Evolutionary conservation across 2,797 vertebrate species (phyloP).

Genomic region (Enteromius trimaculatus): DNA sequence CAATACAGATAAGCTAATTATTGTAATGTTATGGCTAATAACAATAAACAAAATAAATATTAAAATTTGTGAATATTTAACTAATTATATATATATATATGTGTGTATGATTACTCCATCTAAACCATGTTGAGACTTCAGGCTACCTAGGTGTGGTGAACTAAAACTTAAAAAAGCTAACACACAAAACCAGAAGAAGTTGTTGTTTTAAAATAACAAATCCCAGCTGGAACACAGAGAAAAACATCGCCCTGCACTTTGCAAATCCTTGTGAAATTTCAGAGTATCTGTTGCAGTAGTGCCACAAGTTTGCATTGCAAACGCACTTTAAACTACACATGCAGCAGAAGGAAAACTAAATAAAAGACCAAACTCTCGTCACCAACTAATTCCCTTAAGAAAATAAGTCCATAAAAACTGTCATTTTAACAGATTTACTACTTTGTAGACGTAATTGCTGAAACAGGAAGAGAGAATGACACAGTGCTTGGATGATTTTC

Average conservation of each 20-base stretch:
- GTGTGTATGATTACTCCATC: background rate
- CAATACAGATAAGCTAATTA: background rate
- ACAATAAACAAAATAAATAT: background rate
- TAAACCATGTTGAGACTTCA: background rate
- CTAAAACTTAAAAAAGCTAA: background rate
- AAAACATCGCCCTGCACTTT: slow-evolving; percentile 1
- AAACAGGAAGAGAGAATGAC: background rate
- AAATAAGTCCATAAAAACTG: background rate
- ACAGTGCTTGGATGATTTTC: background rate
- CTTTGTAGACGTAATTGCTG: background rate
- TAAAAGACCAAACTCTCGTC: background rate
- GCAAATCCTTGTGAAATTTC: slow-evolving; percentile 43
- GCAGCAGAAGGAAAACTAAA: background rate
- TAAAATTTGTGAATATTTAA: background rate
- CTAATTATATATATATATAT: too few relatives aligned
- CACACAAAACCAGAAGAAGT: background rate
- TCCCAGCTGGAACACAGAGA: background rate
- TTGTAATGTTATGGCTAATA: background rate
- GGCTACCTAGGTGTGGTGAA: background rate
- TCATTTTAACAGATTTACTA: background rate
- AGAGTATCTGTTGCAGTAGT: slow-evolving; percentile 24
- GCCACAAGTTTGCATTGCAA: slow-evolving; percentile 49
- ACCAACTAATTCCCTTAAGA: background rate
- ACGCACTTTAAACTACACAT: slow-evolving; percentile 35
- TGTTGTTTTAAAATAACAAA: slow-evolving; percentile 5